Conservation (phyloP, 2,888 invertebrate genomes). For the Hydrotaea cyrtoneurina region DNA sequence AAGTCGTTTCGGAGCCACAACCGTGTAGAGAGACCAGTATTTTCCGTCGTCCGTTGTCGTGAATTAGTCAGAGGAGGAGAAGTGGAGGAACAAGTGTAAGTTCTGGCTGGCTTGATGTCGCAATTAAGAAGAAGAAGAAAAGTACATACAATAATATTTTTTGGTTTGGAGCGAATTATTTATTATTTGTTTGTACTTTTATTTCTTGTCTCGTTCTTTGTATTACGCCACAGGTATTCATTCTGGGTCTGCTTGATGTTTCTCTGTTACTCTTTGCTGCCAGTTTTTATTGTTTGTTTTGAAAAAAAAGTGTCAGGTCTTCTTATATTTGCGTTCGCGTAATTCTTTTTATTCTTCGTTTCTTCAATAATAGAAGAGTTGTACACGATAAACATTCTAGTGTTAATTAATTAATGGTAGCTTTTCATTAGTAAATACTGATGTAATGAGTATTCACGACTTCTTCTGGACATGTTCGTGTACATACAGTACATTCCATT, state of each 20-base stretch:
- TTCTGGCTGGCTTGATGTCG: conserved; percentile 50
- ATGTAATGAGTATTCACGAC: conserved; percentile 20
- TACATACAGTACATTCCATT: not conserved
- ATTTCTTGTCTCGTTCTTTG: conserved; percentile 36
- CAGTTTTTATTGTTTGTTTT: conserved; percentile 27
- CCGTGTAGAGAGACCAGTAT: conserved; percentile 23
- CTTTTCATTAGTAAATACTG: not conserved
- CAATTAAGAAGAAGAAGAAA: conserved; percentile 41
- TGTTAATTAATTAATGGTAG: conserved; percentile 13
- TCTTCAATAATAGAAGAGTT: conserved; percentile 3
- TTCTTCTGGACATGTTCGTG: no score
- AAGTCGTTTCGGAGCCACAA: conserved; percentile 5
- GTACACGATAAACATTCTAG: not conserved
- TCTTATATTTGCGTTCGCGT: conserved; percentile 6
- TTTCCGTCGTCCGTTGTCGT: not conserved
- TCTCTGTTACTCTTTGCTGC: conserved; percentile 2
- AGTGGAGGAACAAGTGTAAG: conserved; percentile 65
- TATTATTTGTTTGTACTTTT: conserved; percentile 57
- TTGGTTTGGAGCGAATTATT: conserved; percentile 49
- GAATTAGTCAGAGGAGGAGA: conserved; percentile 38
- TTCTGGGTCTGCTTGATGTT: conserved; percentile 1
- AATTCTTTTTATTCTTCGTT: not conserved
- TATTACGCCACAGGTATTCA: conserved; percentile 64
- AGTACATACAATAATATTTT: conserved; percentile 49
- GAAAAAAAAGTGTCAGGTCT: conserved; percentile 30